Percentiles rank a stretch among this genome's conserved stretches.
Evolutionary conservation across 2,888 invertebrate species (phyloP).

Genomic region (Xylota sylvarum): DNA sequence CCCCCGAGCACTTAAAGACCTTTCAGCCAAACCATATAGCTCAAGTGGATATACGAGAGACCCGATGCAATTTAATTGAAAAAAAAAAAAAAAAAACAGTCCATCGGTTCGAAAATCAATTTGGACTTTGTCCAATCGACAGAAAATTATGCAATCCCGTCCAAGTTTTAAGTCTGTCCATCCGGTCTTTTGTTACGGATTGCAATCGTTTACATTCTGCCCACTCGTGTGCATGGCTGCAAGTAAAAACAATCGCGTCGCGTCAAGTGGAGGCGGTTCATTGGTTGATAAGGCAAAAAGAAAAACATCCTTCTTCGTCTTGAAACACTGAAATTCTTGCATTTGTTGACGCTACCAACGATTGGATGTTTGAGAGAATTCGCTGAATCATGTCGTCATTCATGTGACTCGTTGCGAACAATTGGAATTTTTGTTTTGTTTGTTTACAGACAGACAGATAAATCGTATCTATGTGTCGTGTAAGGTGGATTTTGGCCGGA

Average conservation of each 20-base stretch:
- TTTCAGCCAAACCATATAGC: constrained; percentile 31
- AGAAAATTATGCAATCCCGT: constrained; percentile 44
- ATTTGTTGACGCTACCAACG: constrained; percentile 38
- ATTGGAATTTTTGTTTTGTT: constrained; percentile 6
- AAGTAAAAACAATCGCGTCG: background rate
- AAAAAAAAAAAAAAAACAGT: constrained; percentile 17
- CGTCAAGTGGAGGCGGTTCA: constrained; percentile 46
- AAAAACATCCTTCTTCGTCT: too few relatives aligned
- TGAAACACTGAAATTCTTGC: background rate
- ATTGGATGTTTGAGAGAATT: constrained; percentile 1
- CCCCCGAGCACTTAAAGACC: constrained; percentile 20
- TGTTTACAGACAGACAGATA: background rate
- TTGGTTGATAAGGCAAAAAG: constrained; percentile 54
- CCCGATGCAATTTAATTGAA: constrained; percentile 41
- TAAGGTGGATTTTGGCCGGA: background rate
- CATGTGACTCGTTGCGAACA: too few relatives aligned
- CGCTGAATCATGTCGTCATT: constrained; percentile 28
- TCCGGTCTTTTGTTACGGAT: constrained; percentile 43
- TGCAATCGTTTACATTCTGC: constrained; percentile 7
- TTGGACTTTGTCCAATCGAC: constrained; percentile 54
- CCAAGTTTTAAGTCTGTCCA: constrained; percentile 23
- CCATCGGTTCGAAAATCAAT: constrained; percentile 31
- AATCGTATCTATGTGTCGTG: constrained; percentile 3
- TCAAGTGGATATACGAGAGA: constrained; percentile 33
- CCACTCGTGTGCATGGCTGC: background rate